Percentiles rank a stretch among this genome's conserved stretches.
These are phyloP conservation scores for Deroptyus accipitrinus DNA, from an alignment of 2,113 vertebrate genomes.

Conservation along the genomic window DNA sequence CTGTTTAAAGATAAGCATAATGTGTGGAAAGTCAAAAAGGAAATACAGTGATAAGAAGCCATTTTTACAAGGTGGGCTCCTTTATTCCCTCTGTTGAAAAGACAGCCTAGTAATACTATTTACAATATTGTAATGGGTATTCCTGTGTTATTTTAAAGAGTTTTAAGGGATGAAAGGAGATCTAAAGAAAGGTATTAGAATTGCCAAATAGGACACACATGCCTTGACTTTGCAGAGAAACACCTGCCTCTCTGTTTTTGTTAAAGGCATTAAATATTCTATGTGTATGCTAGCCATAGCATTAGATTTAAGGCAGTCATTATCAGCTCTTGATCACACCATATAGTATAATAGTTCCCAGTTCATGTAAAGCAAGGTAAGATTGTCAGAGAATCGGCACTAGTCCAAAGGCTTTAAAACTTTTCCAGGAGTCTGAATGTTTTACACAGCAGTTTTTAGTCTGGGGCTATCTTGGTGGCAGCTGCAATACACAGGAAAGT, in stretches of 20 bases:
- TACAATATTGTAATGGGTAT: slow-evolving; percentile 41
- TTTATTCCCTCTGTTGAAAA: slow-evolving; percentile 43
- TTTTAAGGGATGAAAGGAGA: slow-evolving; percentile 40
- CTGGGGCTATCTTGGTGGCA: background rate
- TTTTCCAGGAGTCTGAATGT: background rate
- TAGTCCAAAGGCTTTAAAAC: background rate
- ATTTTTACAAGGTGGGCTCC: slow-evolving; percentile 8
- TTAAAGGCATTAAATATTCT: slow-evolving; percentile 10
- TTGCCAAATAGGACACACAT: background rate
- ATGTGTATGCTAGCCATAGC: background rate
- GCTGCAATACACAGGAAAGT: background rate
- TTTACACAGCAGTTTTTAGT: background rate
- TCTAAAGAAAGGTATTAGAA: slow-evolving; percentile 26
- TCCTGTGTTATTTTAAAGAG: slow-evolving; percentile 54
- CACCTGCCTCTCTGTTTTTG: slow-evolving; percentile 28
- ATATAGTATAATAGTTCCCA: background rate
- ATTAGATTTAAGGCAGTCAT: slow-evolving; percentile 32
- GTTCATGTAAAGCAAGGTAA: background rate
- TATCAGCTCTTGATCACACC: slow-evolving; percentile 5
- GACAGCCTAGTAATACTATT: slow-evolving; percentile 20
- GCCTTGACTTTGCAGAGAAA: slow-evolving; percentile 23
- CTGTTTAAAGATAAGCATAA: slow-evolving; percentile 36
- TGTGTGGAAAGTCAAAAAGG: slow-evolving; percentile 39
- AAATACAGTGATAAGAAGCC: slow-evolving; percentile 25
- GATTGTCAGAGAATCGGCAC: background rate